phyloP scores from a whole-genome alignment of 2,113 vertebrate genomes.

The Dipodomys merriami region DNA sequence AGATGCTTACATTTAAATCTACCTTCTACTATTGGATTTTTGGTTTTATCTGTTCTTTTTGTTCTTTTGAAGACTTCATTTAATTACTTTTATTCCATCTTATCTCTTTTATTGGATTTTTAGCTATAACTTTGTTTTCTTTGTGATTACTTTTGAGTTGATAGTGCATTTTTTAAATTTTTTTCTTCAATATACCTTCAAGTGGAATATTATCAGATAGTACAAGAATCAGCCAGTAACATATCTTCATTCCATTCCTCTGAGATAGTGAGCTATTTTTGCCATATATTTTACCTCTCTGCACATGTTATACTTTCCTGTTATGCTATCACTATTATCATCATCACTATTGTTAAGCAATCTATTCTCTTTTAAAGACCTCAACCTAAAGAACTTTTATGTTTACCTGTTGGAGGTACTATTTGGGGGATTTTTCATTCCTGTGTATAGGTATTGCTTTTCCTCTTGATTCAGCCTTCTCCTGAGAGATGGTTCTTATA shows the following conservation, averaged over 20 bases:
- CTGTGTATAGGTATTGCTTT: neutral
- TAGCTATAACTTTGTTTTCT: neutral
- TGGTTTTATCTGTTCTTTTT: slow-evolving; percentile 31
- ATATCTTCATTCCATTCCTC: neutral
- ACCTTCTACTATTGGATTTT: neutral
- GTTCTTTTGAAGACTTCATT: neutral
- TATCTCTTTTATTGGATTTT: neutral
- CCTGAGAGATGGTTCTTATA: neutral
- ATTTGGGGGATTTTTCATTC: neutral
- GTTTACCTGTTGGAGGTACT: neutral
- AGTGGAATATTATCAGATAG: too few species aligned
- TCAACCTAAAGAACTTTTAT: neutral
- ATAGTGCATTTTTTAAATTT: neutral
- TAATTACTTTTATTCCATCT: slow-evolving; percentile 23
- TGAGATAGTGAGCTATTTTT: neutral
- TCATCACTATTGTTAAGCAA: neutral
- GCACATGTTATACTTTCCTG: too few species aligned
- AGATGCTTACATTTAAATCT: slow-evolving; percentile 1
- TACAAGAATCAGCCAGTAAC: neutral
- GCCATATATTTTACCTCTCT: neutral
- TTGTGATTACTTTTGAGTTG: neutral
- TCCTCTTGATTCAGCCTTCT: neutral
- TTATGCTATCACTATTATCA: neutral
- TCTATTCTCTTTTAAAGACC: slow-evolving; percentile 16
- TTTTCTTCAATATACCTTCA: neutral